These are phyloP conservation scores for Mugil cephalus DNA, from an alignment of 2,113 vertebrate genomes.

Conservation along the genomic window DNA sequence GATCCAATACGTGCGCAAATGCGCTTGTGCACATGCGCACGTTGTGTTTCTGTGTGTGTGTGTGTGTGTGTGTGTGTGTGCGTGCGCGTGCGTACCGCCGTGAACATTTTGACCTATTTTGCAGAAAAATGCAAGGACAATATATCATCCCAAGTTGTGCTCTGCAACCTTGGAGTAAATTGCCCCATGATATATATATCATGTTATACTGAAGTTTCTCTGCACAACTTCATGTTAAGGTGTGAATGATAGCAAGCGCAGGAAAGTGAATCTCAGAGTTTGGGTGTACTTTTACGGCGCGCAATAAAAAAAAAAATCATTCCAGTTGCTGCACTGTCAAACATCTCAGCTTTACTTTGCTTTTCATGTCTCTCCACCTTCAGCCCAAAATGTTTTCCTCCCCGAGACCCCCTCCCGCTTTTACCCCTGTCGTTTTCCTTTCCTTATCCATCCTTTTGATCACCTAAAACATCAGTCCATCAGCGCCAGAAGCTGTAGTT, in stretches of 20 bases:
- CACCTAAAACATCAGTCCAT: slow-evolving; percentile 80
- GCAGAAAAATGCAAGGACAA: slow-evolving; percentile 42
- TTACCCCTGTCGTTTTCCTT: slow-evolving; percentile 75
- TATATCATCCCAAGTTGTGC: slow-evolving; percentile 55
- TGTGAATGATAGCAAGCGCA: slow-evolving; percentile 36
- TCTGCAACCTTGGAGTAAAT: slow-evolving; percentile 60
- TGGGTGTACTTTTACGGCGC: slow-evolving; percentile 31
- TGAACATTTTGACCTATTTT: slow-evolving; percentile 66
- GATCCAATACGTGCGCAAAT: slow-evolving; percentile 66
- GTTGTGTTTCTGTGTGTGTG: slow-evolving; percentile 38
- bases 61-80: slow-evolving; percentile 38
- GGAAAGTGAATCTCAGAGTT: slow-evolving; percentile 33
- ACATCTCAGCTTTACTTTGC: slow-evolving; percentile 69
- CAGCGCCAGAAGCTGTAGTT: slow-evolving; percentile 70
- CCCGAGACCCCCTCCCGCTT: slow-evolving; percentile 62
- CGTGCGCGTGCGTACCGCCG: slow-evolving; percentile 41
- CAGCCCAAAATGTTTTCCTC: slow-evolving; percentile 72
- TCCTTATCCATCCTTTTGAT: slow-evolving; percentile 80
- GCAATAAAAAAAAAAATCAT: slow-evolving; percentile 28
- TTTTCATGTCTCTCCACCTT: slow-evolving; percentile 68
- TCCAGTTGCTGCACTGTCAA: slow-evolving; percentile 67
- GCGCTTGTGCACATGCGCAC: slow-evolving; percentile 43
- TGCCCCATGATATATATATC: slow-evolving; percentile 48
- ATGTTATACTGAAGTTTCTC: slow-evolving; percentile 43
- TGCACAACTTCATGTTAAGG: slow-evolving; percentile 13